Evolutionary conservation across 2,888 invertebrate genomes (phyloP).

Genomic region (Conchocele bisecta): DNA sequence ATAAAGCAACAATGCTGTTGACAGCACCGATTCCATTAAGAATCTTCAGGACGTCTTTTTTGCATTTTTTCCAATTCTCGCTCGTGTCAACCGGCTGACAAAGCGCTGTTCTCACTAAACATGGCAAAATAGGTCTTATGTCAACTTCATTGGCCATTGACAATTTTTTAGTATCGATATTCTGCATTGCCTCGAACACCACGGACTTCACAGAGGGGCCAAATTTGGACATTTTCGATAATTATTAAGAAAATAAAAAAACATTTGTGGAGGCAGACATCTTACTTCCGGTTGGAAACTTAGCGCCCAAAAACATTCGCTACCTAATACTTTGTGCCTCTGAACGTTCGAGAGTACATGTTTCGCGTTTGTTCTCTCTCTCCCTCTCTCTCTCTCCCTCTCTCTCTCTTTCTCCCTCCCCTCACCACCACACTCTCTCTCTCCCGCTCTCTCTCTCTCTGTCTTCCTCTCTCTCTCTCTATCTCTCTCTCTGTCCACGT

Average conservation of each 20-base stretch:
- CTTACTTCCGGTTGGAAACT: not conserved
- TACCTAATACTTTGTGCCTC: no score
- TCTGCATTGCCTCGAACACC: slow-evolving; percentile 78
- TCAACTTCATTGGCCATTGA: slow-evolving; percentile 90
- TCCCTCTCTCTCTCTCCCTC: no score
- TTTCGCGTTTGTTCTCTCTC: no score
- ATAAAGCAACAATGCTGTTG: slow-evolving; percentile 95
- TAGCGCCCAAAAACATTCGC: no score
- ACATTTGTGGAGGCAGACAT: not conserved
- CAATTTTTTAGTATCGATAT: slow-evolving; percentile 88
- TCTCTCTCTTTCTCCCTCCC: no score
- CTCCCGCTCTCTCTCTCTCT: no score
- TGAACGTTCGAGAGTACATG: no score
- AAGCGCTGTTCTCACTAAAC: slow-evolving; percentile 95
- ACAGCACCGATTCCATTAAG: slow-evolving; percentile 96
- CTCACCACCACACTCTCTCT: no score
- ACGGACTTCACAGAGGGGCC: slow-evolving; percentile 64
- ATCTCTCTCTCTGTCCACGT: no score
- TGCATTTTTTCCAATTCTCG: slow-evolving; percentile 90
- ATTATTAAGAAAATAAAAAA: not conserved
- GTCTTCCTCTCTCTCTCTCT: no score
- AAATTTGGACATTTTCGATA: slow-evolving; percentile 34
- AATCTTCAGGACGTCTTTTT: slow-evolving; percentile 94
- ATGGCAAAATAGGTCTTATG: slow-evolving; percentile 94
- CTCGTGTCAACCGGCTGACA: slow-evolving; percentile 94